Conservation (phyloP, 2,888 invertebrate genomes). For the Plagodis pulveraria region DNA sequence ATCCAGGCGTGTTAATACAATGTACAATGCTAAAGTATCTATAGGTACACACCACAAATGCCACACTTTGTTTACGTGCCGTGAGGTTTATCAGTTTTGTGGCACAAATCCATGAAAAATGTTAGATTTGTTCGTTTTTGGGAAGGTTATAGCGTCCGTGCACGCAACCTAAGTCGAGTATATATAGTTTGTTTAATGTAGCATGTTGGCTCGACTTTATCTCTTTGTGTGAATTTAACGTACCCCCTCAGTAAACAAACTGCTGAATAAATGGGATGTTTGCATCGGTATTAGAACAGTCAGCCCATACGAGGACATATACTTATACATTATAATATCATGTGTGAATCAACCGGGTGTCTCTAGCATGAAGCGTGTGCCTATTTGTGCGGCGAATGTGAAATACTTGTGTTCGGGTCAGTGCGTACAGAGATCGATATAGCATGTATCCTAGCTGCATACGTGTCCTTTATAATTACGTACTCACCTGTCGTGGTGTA, state of each 20-base stretch:
- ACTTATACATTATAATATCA: not conserved
- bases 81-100: slow-evolving; percentile 30
- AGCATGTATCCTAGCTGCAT: slow-evolving; percentile 24
- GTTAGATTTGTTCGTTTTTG: slow-evolving; percentile 33
- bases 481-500: slow-evolving; percentile 64
- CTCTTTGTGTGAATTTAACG: slow-evolving; percentile 15
- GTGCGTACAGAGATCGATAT: slow-evolving; percentile 29
- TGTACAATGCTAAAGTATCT: slow-evolving; percentile 4
- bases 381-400: slow-evolving; percentile 21
- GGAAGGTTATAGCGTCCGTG: slow-evolving; percentile 31
- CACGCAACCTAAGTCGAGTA: slow-evolving; percentile 33
- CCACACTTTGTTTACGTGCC: slow-evolving; percentile 32
- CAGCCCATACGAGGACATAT: too few relatives aligned
- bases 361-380: slow-evolving; percentile 15
- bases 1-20: slow-evolving; percentile 12
- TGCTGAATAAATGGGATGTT: slow-evolving; percentile 6
- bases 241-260: slow-evolving; percentile 5
- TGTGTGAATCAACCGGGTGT: slow-evolving; percentile 17
- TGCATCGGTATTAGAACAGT: not conserved
- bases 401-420: slow-evolving; percentile 26
- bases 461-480: slow-evolving; percentile 25
- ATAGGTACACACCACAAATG: slow-evolving; percentile 19
- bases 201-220: slow-evolving; percentile 27
- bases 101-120: slow-evolving; percentile 35
- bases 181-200: slow-evolving; percentile 23